Conservation (phyloP, 92 coral and sea anemone genomes). For the Galaxea fascicularis region DNA sequence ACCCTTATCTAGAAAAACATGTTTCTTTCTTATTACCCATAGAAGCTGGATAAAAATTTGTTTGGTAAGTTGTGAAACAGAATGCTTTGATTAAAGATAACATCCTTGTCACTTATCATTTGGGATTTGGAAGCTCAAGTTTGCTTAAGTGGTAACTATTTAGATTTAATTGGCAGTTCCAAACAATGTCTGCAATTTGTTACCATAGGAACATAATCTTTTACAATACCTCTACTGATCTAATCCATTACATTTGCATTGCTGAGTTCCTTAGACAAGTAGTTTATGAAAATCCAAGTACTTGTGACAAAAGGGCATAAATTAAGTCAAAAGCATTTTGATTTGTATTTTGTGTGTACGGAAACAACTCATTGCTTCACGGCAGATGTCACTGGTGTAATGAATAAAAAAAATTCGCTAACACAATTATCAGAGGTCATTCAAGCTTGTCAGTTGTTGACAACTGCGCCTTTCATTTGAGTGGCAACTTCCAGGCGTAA, state of each 20-base stretch:
- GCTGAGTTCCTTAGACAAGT: not conserved
- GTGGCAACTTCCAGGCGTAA: too few species aligned
- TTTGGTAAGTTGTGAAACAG: not conserved
- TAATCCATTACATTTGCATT: conserved; percentile 6
- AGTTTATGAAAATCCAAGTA: not conserved
- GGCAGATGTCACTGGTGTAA: not conserved
- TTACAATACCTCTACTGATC: not conserved
- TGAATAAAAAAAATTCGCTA: not conserved
- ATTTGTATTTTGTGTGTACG: not conserved
- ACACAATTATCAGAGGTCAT: not conserved
- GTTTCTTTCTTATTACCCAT: not conserved
- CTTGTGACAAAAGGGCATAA: too few species aligned
- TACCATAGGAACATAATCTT: conserved; percentile 1
- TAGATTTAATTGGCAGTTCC: not conserved
- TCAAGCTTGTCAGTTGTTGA: not conserved
- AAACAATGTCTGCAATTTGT: conserved; percentile 15
- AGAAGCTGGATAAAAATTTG: not conserved
- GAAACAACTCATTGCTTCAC: not conserved
- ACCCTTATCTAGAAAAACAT: conserved; percentile 7
- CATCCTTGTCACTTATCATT: not conserved
- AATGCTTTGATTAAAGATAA: not conserved
- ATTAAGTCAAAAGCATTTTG: not conserved
- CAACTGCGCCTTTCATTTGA: not conserved
- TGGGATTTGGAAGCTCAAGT: not conserved
- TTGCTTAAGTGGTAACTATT: too few species aligned